A percentile compares a stretch with the other conserved stretches of the same genome.
phyloP scores from a whole-genome alignment of 2,113 vertebrate species.

The Albula glossodonta region DNA sequence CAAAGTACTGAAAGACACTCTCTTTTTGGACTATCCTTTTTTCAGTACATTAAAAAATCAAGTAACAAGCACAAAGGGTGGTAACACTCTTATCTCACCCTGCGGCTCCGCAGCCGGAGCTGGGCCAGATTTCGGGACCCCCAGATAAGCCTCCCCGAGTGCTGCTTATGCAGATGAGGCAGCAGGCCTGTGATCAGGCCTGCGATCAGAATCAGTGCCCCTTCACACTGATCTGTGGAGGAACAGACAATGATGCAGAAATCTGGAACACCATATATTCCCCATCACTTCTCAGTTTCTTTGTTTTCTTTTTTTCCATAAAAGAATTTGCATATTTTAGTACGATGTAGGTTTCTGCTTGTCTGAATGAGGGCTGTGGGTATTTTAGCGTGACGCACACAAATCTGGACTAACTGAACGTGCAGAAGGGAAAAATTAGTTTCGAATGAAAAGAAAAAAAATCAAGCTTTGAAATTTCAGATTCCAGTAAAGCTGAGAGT shows the following conservation, averaged over 20 bases:
- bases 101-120: neutral
- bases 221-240: no score
- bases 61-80: neutral
- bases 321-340: neutral
- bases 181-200: no score
- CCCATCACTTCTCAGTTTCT: neutral
- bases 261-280: neutral
- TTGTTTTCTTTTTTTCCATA: neutral
- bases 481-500: slow-evolving; percentile 32
- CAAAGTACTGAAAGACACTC: slow-evolving; percentile 19
- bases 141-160: no score
- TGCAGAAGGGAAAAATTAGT: slow-evolving; percentile 6
- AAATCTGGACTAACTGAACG: neutral
- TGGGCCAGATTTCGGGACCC: no score
- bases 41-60: neutral
- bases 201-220: no score
- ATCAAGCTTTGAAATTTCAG: slow-evolving; percentile 19
- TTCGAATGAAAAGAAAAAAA: slow-evolving; percentile 11
- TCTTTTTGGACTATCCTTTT: neutral
- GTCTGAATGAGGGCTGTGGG: neutral
- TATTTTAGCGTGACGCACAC: neutral
- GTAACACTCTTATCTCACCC: no score
- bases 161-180: neutral
- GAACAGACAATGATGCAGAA: no score
- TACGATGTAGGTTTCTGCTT: neutral